Base-by-base conservation (phyloP, 35 echinoderm and acorn worm species). In the Ophioderma brevispina region DNA sequence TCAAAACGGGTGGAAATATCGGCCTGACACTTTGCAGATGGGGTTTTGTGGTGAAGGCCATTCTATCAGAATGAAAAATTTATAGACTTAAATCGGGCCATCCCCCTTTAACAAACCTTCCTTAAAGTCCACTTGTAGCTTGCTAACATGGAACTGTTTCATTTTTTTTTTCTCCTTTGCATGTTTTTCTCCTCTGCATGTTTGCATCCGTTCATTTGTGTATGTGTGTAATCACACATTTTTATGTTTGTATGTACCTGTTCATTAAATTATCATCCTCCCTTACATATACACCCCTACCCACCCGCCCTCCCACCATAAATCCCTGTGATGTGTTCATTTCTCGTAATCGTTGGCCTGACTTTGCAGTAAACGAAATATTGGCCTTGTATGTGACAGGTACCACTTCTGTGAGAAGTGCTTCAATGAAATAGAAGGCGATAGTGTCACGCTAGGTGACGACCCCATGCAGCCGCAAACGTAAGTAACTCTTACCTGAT, bases 381-480 rank as follows among this genome's bases (percentile, higher is more conserved):
- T 94, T 76, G 82, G 82, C 55, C 85, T 86, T 92, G 64, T 89
- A n/a, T 81, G 75, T 91, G 55, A 75, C 88, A 99, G 97, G 91
- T 99, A 99, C n/a, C 97, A 99, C 70, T 99, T 95, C 78, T 99
- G 97, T 94, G 97, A 99, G 85, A 99, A 99, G 81, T 99, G 97
- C 91, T 99, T 99, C 86, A 92, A 86, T 78, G 97, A 99, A 78
- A 99, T 99, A 30, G 40, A 93, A 50, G 91, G 90, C 21, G 97
- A 99, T 23, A 86, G 85, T 13, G 97, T 99, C 32, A 89, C 94
- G 6, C 82, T 99, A 34, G 97, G 93, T 38, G 97, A 99, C 76
- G 97, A 99, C 81, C 93, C 93, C 0, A 95, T 94, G 19, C 52
- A 81, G 64, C 86, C 94, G 46, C 90, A 92, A 63, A 99, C 97